phyloP scores from a whole-genome alignment of 2,888 invertebrate species.

The Leuctra nigra region DNA sequence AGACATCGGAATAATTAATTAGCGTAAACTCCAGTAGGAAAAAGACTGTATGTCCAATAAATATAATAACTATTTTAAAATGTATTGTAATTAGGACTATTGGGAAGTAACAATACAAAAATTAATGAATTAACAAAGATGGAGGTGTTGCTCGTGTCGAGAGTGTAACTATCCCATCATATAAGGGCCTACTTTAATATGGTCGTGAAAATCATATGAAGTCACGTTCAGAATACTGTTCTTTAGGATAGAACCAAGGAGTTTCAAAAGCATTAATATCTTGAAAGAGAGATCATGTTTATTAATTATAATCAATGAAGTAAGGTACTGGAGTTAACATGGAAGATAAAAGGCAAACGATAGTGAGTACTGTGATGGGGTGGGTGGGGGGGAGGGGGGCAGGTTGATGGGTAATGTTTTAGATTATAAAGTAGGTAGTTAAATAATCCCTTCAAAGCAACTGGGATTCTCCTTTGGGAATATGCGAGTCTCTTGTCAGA shows the following conservation, averaged over 20 bases:
- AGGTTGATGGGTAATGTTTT: slow-evolving; percentile 17
- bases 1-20: no score
- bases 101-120: background rate
- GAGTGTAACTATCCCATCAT: no score
- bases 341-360: no score
- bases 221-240: no score
- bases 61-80: background rate
- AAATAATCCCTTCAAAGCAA: slow-evolving; percentile 18
- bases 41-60: no score
- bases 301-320: background rate
- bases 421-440: slow-evolving; percentile 18
- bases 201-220: no score
- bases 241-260: no score
- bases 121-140: background rate
- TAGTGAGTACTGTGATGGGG: no score
- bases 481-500: background rate
- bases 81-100: background rate
- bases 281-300: no score
- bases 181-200: no score
- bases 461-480: slow-evolving; percentile 4
- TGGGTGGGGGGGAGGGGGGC: background rate
- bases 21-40: no score
- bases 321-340: background rate
- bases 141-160: background rate
- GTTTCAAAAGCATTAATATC: no score